A percentile compares a stretch with the other conserved stretches of the same genome.
Evolutionary conservation across 2,888 invertebrate species (phyloP).

Genomic region (Pollenia amentaria): DNA sequence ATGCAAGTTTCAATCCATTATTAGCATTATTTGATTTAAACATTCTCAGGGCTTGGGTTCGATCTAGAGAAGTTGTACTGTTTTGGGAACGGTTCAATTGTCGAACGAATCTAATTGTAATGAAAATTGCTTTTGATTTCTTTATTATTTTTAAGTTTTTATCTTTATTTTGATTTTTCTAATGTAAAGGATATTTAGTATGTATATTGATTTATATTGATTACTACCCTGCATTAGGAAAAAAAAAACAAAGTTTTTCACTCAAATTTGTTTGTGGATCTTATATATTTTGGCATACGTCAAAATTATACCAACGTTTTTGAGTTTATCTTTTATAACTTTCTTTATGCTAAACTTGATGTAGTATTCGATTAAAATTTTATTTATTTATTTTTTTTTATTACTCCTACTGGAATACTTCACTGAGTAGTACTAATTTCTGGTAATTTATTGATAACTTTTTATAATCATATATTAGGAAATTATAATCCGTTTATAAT

Average conservation of each 20-base stretch:
- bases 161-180: neutral
- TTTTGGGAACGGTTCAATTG: constrained; percentile 2
- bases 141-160: neutral
- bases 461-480: neutral
- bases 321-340: too few relatives aligned
- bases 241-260: too few relatives aligned
- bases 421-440: constrained; percentile 28
- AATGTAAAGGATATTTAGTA: too few relatives aligned
- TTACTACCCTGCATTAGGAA: too few relatives aligned
- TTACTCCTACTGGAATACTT: constrained; percentile 3
- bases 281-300: too few relatives aligned
- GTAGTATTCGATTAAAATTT: neutral
- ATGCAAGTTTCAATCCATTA: neutral
- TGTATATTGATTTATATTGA: too few relatives aligned
- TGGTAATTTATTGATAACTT: neutral
- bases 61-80: constrained; percentile 32
- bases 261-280: too few relatives aligned
- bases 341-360: too few relatives aligned
- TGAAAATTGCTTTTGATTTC: neutral
- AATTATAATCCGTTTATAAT: neutral
- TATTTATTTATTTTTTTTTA: neutral
- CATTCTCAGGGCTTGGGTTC: constrained; percentile 6
- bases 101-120: neutral
- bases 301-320: too few relatives aligned
- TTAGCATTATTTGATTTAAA: neutral